A percentile compares a stretch with the other conserved stretches of the same genome.
Conservation (phyloP, 2,113 vertebrate species). For the Planiliza haematocheilus region DNA sequence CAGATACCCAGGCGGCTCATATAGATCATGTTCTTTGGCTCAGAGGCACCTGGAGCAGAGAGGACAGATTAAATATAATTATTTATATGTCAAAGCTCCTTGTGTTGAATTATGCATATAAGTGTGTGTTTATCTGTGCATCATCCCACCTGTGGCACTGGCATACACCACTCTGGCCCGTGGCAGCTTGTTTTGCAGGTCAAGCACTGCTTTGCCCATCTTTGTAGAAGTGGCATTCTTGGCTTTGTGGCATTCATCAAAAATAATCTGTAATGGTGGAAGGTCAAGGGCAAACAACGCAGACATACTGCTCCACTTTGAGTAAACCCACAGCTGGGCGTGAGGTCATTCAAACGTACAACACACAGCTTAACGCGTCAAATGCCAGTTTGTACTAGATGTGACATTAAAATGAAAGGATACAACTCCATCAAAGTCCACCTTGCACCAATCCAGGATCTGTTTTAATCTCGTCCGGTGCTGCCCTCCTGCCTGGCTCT, state of each 20-base stretch:
- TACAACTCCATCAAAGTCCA: constrained; percentile 96
- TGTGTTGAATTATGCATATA: neutral
- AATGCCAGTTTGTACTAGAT: neutral
- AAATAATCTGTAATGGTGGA: constrained; percentile 88
- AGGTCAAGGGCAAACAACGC: constrained; percentile 83
- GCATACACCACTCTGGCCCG: constrained; percentile 95
- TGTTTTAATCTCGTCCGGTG: constrained; percentile 94
- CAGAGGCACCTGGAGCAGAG: constrained; percentile 90
- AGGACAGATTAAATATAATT: neutral
- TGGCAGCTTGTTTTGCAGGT: constrained; percentile 96
- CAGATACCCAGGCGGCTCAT: constrained; percentile 99
- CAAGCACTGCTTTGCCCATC: constrained; percentile 98
- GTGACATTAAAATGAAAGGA: constrained; percentile 81
- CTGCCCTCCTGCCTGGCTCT: constrained; percentile 97
- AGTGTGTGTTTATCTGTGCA: neutral
- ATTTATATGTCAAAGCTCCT: neutral
- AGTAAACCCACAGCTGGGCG: neutral
- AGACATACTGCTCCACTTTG: neutral
- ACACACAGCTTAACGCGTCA: constrained; percentile 9
- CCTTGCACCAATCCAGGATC: constrained; percentile 96
- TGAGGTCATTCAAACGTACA: constrained; percentile 52
- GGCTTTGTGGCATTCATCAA: constrained; percentile 99
- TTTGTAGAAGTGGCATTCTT: constrained; percentile 98
- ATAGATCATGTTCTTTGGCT: constrained; percentile 99
- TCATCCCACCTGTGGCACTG: constrained; percentile 92